Base-by-base conservation (phyloP, 2,797 vertebrate species). In the Enteromius paludinosus region DNA sequence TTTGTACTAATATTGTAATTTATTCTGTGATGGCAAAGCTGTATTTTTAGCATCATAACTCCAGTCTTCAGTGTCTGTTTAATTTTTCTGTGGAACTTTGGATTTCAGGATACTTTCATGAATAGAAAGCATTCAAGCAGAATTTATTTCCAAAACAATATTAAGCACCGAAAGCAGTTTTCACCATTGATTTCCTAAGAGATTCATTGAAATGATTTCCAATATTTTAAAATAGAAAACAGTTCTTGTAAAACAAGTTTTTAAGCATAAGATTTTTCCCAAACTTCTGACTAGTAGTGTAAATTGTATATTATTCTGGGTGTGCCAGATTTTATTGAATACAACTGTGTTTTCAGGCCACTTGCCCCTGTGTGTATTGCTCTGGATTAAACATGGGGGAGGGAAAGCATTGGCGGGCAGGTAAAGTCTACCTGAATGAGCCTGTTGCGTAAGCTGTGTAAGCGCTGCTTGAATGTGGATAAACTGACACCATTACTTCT, bases 361-460 rank as follows among this genome's bases (percentile, higher is more conserved):
- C 38, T 59, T 35, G 54, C 10, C 54, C 18, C 47, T 72, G 66
- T 33, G 28, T 78, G 45, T 41, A 38, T 23, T 71, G 68, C 25
- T 20, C 28, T 71, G 62, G 72, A 82, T 75, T 82, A 75, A 52
- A n/a, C 49, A 52, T 75, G 71, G 62, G 71, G 80, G 72, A 75
- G 20, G 49, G 12, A 28, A 45, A 33, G 25, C 10, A 47, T 56
- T n/a, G 35, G 18, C 30, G 8, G 23, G 7, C 43, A 20, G 45
- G 45, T 54, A 54, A 65, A 82, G 15, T 66, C 59, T 65, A 43
- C 61, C 47, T 68, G 72, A 52, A 66, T 25, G 52, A 74, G 45
- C 70, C 45, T 28, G 61, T 52, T 56, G 17, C 52, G 35, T 76
- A 77, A 61, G 18, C 81, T 62, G 38, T 61, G 64, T 47, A 82